Conservation (phyloP, 1,140 invertebrate species). For the Kradibia gibbosae region DNA sequence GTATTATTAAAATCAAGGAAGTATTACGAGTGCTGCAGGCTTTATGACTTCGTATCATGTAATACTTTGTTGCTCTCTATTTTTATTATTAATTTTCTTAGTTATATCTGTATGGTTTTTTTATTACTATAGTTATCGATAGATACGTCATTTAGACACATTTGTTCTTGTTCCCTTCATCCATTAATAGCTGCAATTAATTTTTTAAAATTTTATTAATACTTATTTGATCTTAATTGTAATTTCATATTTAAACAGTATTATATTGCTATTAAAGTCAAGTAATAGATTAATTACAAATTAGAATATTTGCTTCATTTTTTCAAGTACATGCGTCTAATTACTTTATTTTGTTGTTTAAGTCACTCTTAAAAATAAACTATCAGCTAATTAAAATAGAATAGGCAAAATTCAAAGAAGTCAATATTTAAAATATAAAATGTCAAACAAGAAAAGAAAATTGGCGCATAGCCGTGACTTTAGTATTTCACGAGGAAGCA, state of each 20-base stretch:
- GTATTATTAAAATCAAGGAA: background rate
- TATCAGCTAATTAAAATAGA: slow-evolving; percentile 13
- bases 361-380: slow-evolving; percentile 13
- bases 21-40: background rate
- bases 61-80: background rate
- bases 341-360: slow-evolving; percentile 1
- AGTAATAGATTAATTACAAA: too few species aligned
- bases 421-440: background rate
- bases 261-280: background rate
- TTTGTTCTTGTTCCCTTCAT: background rate
- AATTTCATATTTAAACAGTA: background rate
- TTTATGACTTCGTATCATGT: slow-evolving; percentile 9
- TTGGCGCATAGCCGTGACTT: background rate
- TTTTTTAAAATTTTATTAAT: too few species aligned
- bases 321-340: background rate
- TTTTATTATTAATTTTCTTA: slow-evolving; percentile 21
- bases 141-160: slow-evolving; percentile 16
- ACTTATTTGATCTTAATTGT: background rate
- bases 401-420: background rate
- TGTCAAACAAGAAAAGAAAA: background rate
- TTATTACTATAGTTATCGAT: background rate
- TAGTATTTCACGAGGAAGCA: background rate
- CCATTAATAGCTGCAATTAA: slow-evolving; percentile 38
- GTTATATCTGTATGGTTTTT: background rate
- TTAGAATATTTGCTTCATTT: background rate